Evolutionary conservation across 1,140 invertebrate species (phyloP).

Genomic region (Zaprionus ghesquierei): DNA sequence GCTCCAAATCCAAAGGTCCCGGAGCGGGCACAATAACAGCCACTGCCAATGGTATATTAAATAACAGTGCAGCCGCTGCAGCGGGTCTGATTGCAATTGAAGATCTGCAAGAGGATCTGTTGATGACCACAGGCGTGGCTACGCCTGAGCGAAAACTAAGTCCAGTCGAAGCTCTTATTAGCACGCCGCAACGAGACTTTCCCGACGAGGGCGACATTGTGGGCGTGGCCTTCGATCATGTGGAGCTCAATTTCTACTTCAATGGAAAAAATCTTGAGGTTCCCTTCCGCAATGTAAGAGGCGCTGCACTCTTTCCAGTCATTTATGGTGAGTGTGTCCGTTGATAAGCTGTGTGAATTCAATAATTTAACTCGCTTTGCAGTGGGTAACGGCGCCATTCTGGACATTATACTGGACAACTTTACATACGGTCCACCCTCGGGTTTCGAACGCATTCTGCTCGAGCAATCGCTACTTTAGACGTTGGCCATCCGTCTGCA

Average conservation of each 20-base stretch:
- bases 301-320: slow-evolving; percentile 95
- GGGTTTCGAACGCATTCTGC: slow-evolving; percentile 98
- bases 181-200: slow-evolving; percentile 80
- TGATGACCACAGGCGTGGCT: slow-evolving; percentile 83
- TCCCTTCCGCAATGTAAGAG: slow-evolving; percentile 94
- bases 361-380: slow-evolving; percentile 82
- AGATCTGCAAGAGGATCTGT: slow-evolving; percentile 82
- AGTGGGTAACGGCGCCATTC: slow-evolving; percentile 98
- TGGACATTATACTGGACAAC: slow-evolving; percentile 96
- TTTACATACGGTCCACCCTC: slow-evolving; percentile 92
- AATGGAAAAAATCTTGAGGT: slow-evolving; percentile 95
- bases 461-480: slow-evolving; percentile 98
- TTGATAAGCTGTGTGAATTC: background rate
- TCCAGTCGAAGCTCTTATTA: slow-evolving; percentile 29
- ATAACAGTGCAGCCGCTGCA: slow-evolving; percentile 65
- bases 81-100: slow-evolving; percentile 77
- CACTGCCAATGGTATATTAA: slow-evolving; percentile 83
- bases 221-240: slow-evolving; percentile 97
- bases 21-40: slow-evolving; percentile 36
- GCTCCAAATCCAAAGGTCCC: slow-evolving; percentile 22
- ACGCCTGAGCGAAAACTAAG: slow-evolving; percentile 2
- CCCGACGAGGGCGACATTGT: slow-evolving; percentile 97
- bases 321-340: slow-evolving; percentile 91
- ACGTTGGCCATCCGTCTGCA: too few species aligned
- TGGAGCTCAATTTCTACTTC: slow-evolving; percentile 97